A percentile compares a stretch with the other conserved stretches of the same genome.
Evolutionary conservation across 2,888 invertebrate species (phyloP).

Genomic region (Thecocarcelia acutangulata): DNA sequence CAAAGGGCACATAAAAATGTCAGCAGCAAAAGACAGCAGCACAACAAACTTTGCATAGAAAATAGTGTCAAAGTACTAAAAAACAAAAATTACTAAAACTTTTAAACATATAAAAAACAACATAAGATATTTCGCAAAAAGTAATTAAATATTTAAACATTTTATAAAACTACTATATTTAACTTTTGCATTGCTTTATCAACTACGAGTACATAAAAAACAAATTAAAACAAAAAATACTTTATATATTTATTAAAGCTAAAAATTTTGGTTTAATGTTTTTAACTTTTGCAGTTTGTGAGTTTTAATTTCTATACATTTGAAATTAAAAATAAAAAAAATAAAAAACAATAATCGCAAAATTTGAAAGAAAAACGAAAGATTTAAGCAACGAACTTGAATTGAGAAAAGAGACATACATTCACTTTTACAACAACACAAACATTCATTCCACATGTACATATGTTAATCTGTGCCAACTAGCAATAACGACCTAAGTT

Average conservation of each 20-base stretch:
- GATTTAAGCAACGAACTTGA: conserved; percentile 66
- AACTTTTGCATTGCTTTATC: too few relatives aligned
- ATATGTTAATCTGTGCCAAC: too few relatives aligned
- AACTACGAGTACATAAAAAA: too few relatives aligned
- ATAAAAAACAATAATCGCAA: too few relatives aligned
- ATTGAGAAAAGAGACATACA: conserved; percentile 8
- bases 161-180: neutral
- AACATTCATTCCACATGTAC: too few relatives aligned
- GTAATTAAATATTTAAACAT: conserved; percentile 51
- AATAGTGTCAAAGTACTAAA: conserved; percentile 37
- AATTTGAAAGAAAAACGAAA: conserved; percentile 45
- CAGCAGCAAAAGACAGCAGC: conserved; percentile 14
- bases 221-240: neutral
- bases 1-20: conserved; percentile 34
- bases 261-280: conserved; percentile 6
- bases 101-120: neutral
- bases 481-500: too few relatives aligned
- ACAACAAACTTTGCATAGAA: neutral
- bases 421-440: neutral
- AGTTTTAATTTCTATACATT: too few relatives aligned
- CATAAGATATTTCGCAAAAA: conserved; percentile 24
- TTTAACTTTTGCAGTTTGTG: neutral
- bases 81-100: neutral
- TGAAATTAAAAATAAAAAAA: too few relatives aligned
- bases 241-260: neutral